phyloP scores from a whole-genome alignment of 30 jellyfish, hydroid and myxozoan species.

The Catostylus mosaicus region DNA sequence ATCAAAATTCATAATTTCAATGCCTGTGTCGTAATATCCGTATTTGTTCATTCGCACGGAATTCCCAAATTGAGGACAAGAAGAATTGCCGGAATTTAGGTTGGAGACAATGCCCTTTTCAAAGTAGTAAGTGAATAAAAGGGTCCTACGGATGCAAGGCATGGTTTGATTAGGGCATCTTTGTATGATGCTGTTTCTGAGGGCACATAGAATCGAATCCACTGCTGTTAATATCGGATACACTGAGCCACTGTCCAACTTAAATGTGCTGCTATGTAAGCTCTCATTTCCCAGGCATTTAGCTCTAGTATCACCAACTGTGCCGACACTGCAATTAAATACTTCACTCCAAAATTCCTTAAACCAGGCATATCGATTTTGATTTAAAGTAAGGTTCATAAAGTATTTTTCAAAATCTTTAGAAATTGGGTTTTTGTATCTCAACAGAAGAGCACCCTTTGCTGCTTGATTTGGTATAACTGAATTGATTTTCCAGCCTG shows the following conservation, averaged over 20 bases:
- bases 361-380: conserved; percentile 55
- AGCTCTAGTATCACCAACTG: background rate
- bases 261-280: background rate
- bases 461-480: conserved; percentile 43
- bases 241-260: conserved; percentile 26
- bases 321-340: conserved; percentile 47
- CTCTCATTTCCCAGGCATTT: conserved; percentile 61
- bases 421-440: background rate
- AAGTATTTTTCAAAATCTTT: conserved; percentile 45
- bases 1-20: conserved; percentile 15
- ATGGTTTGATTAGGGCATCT: conserved; percentile 21
- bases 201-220: conserved; percentile 62
- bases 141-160: background rate
- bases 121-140: background rate
- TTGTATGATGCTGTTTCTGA: conserved; percentile 18
- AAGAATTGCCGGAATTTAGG: conserved; percentile 6
- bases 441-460: conserved; percentile 63
- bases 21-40: conserved; percentile 19
- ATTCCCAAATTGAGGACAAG: conserved; percentile 11
- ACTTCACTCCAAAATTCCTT: conserved; percentile 75
- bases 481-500: conserved; percentile 30
- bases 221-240: conserved; percentile 65
- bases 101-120: conserved; percentile 24
- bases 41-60: conserved; percentile 21
- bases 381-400: conserved; percentile 34